Conservation (phyloP, 2,888 invertebrate species). For the Nesidiocoris tenuis region DNA sequence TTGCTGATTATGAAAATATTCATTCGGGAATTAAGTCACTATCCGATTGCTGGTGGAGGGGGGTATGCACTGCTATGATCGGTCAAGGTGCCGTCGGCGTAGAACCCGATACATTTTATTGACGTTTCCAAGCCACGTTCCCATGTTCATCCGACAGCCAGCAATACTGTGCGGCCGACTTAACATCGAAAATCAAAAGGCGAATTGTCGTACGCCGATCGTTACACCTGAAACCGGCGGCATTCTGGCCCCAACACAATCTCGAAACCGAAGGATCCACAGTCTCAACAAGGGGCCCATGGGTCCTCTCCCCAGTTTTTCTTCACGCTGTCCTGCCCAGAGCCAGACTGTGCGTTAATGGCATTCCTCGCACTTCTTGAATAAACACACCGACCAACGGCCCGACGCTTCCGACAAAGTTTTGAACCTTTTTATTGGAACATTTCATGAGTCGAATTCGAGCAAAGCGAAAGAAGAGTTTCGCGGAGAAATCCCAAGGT, state of each 20-base stretch:
- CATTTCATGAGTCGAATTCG: neutral
- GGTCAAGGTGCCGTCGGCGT: too few species aligned
- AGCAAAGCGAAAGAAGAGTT: neutral
- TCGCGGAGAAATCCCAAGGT: neutral
- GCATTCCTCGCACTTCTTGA: slow-evolving; percentile 38
- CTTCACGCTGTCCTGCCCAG: neutral
- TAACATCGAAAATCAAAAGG: too few species aligned
- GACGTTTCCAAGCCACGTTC: too few species aligned
- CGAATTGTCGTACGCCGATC: too few species aligned
- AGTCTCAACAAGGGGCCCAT: neutral
- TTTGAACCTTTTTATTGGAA: neutral
- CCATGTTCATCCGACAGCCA: too few species aligned
- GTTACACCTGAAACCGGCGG: too few species aligned
- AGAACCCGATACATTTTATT: too few species aligned
- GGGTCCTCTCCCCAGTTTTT: neutral
- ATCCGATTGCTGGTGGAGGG: too few species aligned
- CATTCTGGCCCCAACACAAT: neutral
- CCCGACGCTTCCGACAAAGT: neutral
- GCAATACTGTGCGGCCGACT: too few species aligned
- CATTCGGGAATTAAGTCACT: too few species aligned
- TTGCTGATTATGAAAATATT: too few species aligned
- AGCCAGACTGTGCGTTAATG: slow-evolving; percentile 21
- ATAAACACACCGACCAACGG: slow-evolving; percentile 24
- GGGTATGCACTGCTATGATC: too few species aligned
- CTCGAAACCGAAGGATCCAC: neutral